Evolutionary conservation across 2,888 invertebrate species (phyloP), one percentile per base, ranked within the genome.

Genomic region (Julus scandinavius): DNA sequence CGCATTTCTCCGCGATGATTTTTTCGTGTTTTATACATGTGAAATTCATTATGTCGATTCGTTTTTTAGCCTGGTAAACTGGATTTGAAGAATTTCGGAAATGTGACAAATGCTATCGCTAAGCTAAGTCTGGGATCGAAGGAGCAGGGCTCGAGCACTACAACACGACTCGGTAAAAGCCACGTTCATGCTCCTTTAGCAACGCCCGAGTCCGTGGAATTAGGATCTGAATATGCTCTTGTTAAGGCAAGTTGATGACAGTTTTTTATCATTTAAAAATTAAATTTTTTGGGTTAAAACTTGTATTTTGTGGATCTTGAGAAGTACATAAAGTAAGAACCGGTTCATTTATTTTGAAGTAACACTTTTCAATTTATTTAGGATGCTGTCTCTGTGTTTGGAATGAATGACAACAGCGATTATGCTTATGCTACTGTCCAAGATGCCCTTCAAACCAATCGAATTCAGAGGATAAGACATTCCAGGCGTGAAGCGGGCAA

Each of bases 71-170:
- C 97, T 20, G 97, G 97, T 89, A 97, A 97, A 93, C 93, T 97
- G 92, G 97, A 97, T 92, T 94, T 97, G 94, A 96, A 96, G 92
- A 97, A 97, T 92, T 97, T 96, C 92, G 95, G 96, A 87, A 95
- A 97, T 93, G 97, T 97, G 89, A 96, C 96, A 91, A 97, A 97
- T 92, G 97, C 96, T 6, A 95, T 97, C 86, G 95, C 90, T 84
- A 91, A 91, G 89, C 89, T 91, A 88, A 91, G 90, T 94, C 93
- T 93, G 94, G 91, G 93, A 94, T 50, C 88, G 20, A 88, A 89
- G 87, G 95, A 94, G 95, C 93, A 94, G 95, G 93, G 89, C 80
- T 80, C 90, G 90, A 88, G 89, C 88, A 89, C 88, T 87, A 90
- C 90, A 86, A 90, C 91, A 89, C 90, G 93, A 92, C 91, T 93